Conservation (phyloP, 2,888 invertebrate genomes). For the Uropetala carovei region DNA sequence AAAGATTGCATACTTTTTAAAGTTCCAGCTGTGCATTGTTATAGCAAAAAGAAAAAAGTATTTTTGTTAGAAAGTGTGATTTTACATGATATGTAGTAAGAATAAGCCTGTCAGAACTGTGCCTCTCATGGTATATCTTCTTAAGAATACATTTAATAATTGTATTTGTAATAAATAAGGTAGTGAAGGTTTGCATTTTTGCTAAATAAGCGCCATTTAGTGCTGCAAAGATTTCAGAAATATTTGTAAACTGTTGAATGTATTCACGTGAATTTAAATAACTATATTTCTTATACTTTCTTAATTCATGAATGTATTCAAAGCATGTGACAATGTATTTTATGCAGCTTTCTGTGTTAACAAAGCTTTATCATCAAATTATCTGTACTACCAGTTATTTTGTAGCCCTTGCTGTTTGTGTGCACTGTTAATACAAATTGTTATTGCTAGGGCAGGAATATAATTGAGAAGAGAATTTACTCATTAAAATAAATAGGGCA, state of each 20-base stretch:
- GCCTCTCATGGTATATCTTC: conserved; percentile 60
- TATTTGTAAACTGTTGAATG: conserved; percentile 39
- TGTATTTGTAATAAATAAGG: conserved; percentile 54
- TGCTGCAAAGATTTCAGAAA: conserved; percentile 50
- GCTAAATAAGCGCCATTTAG: conserved; percentile 49
- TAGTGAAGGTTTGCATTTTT: conserved; percentile 59
- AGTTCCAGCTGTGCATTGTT: conserved; percentile 54
- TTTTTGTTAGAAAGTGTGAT: conserved; percentile 58
- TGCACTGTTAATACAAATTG: conserved; percentile 52
- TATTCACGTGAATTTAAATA: conserved; percentile 49
- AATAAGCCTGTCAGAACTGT: conserved; percentile 57
- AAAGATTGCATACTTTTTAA: conserved; percentile 1
- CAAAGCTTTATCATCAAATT: conserved; percentile 47
- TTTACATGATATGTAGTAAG: conserved; percentile 47
- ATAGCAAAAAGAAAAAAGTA: conserved; percentile 53
- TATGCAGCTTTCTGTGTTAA: conserved; percentile 54
- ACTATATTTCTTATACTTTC: conserved; percentile 62
- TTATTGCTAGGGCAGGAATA: conserved; percentile 33
- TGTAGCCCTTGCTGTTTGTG: conserved; percentile 47
- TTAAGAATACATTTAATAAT: conserved; percentile 49
- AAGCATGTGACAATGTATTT: conserved; percentile 49
- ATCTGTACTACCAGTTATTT: conserved; percentile 47
- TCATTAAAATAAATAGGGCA: conserved; percentile 31
- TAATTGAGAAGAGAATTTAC: not conserved
- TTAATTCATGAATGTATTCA: conserved; percentile 42